Evolutionary conservation across 1,140 invertebrate species (phyloP).

Genomic region (Cherax quadricarinatus): DNA sequence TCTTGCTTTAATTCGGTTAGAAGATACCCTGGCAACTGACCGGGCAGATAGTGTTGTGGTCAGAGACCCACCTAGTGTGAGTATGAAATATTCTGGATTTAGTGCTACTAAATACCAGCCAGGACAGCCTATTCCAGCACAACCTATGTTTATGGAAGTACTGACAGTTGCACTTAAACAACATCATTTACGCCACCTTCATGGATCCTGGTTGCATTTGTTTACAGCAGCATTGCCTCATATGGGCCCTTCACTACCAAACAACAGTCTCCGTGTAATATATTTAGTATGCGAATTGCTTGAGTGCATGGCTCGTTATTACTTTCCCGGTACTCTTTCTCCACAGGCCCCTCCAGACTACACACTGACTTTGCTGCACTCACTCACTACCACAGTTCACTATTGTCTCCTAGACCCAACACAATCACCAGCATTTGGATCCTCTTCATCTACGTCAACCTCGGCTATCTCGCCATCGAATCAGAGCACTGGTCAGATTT

Average conservation of each 20-base stretch:
- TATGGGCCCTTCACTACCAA: conserved; percentile 85
- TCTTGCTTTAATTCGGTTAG: conserved; percentile 86
- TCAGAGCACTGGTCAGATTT: conserved; percentile 69
- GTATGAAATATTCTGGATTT: conserved; percentile 77
- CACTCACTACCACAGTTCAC: conserved; percentile 82
- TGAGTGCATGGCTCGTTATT: conserved; percentile 81
- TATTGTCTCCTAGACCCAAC: conserved; percentile 80
- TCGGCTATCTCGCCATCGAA: conserved; percentile 73
- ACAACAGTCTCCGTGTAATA: conserved; percentile 75
- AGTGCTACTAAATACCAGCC: conserved; percentile 78
- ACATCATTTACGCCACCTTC: conserved; percentile 81
- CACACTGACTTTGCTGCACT: conserved; percentile 77
- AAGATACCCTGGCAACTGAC: conserved; percentile 78
- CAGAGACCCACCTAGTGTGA: conserved; percentile 77
- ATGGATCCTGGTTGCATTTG: conserved; percentile 88
- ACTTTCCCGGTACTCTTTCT: conserved; percentile 70
- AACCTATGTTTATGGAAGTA: conserved; percentile 91
- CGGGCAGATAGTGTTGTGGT: conserved; percentile 74
- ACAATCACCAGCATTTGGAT: conserved; percentile 79
- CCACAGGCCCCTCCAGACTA: conserved; percentile 68
- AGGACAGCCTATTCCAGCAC: conserved; percentile 85
- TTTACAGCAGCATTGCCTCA: conserved; percentile 87
- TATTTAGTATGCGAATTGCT: conserved; percentile 77
- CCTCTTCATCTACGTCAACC: conserved; percentile 77
- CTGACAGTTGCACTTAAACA: conserved; percentile 83